phyloP scores from a whole-genome alignment of 2,888 invertebrate genomes.

The Petrolisthes cinctipes region DNA sequence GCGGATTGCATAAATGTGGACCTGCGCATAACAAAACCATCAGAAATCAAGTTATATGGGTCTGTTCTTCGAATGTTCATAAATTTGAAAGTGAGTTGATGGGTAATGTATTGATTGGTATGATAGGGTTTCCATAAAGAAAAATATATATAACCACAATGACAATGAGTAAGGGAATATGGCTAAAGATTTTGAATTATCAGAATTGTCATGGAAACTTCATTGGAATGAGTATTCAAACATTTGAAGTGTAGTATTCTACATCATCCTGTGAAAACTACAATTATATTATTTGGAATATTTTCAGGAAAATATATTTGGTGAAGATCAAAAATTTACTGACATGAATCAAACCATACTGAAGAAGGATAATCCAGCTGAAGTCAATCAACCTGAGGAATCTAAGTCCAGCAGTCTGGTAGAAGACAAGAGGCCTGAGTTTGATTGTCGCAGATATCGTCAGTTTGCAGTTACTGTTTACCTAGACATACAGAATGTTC shows the following conservation, averaged over 20 bases:
- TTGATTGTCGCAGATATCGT: constrained; percentile 89
- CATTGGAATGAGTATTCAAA: too few relatives aligned
- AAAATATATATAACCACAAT: background rate
- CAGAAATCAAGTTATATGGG: constrained; percentile 90
- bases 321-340: constrained; percentile 93
- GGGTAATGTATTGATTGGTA: too few relatives aligned
- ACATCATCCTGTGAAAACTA: background rate
- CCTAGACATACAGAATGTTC: constrained; percentile 93
- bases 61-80: constrained; percentile 90
- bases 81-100: constrained; percentile 77
- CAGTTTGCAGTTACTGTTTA: constrained; percentile 93
- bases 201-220: too few relatives aligned
- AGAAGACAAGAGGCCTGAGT: constrained; percentile 54
- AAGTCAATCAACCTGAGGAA: constrained; percentile 34
- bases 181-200: too few relatives aligned
- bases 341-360: constrained; percentile 77
- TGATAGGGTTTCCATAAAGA: background rate
- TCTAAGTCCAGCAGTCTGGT: constrained; percentile 44
- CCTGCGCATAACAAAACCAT: constrained; percentile 89
- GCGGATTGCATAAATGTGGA: constrained; percentile 93
- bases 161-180: too few relatives aligned
- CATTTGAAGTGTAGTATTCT: too few relatives aligned
- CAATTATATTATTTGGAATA: background rate
- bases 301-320: constrained; percentile 91
- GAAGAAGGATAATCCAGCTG: constrained; percentile 38